Percentiles rank a stretch among this genome's conserved stretches.
Evolutionary conservation across 2,113 vertebrate genomes (phyloP).

Genomic region (Lasiurus borealis): DNA sequence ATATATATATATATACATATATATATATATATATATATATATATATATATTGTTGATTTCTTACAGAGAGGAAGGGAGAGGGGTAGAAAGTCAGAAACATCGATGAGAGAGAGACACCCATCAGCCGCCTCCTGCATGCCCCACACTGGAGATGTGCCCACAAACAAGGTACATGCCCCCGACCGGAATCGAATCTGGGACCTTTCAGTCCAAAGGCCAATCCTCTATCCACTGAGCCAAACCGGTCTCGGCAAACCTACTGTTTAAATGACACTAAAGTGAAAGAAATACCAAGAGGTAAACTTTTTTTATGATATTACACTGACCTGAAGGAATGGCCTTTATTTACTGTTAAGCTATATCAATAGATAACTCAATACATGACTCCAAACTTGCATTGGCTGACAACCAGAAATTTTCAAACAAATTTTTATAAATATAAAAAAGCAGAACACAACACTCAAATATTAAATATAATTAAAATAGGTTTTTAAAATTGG

Average conservation of each 20-base stretch:
- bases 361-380: not conserved
- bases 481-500: not conserved
- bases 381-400: not conserved
- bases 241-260: not conserved
- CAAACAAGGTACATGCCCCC: too few species aligned
- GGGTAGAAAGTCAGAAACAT: too few species aligned
- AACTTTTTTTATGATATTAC: not conserved
- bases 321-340: not conserved
- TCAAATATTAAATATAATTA: not conserved
- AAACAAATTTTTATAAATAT: constrained; percentile 22
- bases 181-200: too few species aligned
- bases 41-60: too few species aligned
- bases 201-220: too few species aligned
- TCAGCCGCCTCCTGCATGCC: too few species aligned
- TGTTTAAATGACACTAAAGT: not conserved
- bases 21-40: too few species aligned
- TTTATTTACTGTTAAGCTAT: not conserved
- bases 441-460: not conserved
- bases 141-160: too few species aligned
- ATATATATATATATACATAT: too few species aligned
- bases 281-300: not conserved
- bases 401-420: not conserved
- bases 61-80: too few species aligned
- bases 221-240: too few species aligned
- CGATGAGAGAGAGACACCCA: too few species aligned